phyloP scores from a whole-genome alignment of 1,140 invertebrate species.

The Temnothorax curvispinosus region DNA sequence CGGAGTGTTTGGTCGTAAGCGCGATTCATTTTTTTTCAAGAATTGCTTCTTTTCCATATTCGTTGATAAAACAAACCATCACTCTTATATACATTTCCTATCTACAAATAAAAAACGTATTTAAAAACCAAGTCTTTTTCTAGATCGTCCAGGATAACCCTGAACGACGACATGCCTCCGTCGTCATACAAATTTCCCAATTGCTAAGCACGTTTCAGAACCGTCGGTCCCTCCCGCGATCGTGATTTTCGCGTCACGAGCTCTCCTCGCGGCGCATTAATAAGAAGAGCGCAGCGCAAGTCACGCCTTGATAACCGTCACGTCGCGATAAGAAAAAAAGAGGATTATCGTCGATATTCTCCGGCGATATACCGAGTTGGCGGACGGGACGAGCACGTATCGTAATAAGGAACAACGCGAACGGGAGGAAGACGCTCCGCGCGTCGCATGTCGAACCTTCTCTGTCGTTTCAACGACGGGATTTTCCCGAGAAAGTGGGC shows the following conservation, averaged over 20 bases:
- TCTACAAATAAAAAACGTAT: not conserved
- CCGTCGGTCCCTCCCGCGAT: not conserved
- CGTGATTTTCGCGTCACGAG: not conserved
- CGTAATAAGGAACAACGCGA: not conserved
- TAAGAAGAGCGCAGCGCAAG: not conserved
- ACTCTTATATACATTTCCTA: no score
- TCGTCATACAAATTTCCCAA: not conserved
- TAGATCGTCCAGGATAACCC: not conserved
- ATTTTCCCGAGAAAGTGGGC: not conserved
- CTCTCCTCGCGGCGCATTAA: not conserved
- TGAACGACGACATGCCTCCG: not conserved
- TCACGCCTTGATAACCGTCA: conserved; percentile 17
- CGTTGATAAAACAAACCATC: not conserved
- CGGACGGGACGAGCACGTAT: not conserved
- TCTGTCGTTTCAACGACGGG: not conserved
- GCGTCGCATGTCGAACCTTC: no score
- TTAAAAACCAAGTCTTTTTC: not conserved
- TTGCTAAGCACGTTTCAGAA: not conserved
- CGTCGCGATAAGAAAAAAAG: not conserved
- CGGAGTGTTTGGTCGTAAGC: not conserved
- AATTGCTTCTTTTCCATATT: not conserved
- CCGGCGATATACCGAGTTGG: not conserved
- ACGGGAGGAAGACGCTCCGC: not conserved
- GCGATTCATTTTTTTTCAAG: not conserved
- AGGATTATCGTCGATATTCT: not conserved